phyloP scores from a whole-genome alignment of 2,797 vertebrate species.

The Pipistrellus pygmaeus region DNA sequence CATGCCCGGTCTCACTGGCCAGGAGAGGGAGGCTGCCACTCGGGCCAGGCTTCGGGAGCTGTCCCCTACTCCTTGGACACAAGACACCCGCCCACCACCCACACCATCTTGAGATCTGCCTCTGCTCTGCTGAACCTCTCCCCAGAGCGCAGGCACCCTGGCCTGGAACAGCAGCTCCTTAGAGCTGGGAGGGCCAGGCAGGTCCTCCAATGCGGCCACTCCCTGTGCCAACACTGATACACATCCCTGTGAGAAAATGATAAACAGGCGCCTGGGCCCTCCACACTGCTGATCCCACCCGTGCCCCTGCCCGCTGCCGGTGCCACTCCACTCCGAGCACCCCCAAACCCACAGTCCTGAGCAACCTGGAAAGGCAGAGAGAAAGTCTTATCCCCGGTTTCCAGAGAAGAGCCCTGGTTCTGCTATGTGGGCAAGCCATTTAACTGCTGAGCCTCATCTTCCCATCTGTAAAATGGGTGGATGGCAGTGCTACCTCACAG shows the following conservation, averaged over 20 bases:
- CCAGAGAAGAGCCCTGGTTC: background rate
- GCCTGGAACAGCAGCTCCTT: background rate
- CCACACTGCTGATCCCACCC: background rate
- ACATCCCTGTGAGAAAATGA: background rate
- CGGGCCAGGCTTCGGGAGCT: background rate
- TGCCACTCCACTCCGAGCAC: background rate
- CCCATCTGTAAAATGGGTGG: background rate
- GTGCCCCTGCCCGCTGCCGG: background rate
- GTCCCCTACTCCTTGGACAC: background rate
- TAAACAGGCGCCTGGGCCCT: background rate
- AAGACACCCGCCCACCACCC: background rate
- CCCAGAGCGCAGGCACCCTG: background rate
- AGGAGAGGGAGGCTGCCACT: background rate
- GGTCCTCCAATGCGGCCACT: background rate
- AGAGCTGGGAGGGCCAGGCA: background rate
- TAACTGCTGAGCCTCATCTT: background rate
- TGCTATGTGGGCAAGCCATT: background rate
- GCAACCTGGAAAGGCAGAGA: background rate
- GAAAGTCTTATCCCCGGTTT: background rate
- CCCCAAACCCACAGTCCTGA: background rate
- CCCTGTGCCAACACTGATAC: background rate
- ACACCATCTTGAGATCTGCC: background rate
- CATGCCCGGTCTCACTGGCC: fast-evolving
- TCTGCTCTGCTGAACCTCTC: background rate
- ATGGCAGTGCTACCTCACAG: background rate